These are phyloP conservation scores for Crocodylus rhombifer DNA, from an alignment of 2,797 vertebrate species.

Conservation along the genomic window DNA sequence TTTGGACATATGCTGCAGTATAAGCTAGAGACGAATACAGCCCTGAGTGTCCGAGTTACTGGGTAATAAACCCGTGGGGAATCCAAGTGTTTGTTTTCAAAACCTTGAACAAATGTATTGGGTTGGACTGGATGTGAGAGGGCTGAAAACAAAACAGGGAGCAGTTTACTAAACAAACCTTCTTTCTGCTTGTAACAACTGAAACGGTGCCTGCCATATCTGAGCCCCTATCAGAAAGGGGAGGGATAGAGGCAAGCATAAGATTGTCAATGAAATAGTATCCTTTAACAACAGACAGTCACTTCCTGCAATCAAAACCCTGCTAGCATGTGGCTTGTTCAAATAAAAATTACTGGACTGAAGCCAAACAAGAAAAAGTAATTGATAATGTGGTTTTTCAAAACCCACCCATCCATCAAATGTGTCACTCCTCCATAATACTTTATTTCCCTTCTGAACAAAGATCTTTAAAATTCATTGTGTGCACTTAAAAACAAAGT, in stretches of 20 bases:
- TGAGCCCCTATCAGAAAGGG: constrained; percentile 54
- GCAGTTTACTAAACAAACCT: constrained; percentile 57
- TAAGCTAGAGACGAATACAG: background rate
- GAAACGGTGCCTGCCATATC: constrained; percentile 61
- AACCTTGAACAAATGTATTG: background rate
- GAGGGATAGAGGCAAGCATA: constrained; percentile 55
- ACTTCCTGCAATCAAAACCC: constrained; percentile 78
- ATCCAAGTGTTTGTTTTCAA: background rate
- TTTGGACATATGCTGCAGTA: background rate
- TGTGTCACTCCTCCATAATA: constrained; percentile 76
- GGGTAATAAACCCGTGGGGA: background rate
- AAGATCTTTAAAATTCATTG: constrained; percentile 81
- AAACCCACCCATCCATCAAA: constrained; percentile 76
- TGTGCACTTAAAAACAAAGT: constrained; percentile 79
- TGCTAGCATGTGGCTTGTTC: constrained; percentile 75
- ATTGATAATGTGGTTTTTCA: constrained; percentile 80
- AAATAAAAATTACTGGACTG: constrained; percentile 82
- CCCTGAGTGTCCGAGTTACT: background rate
- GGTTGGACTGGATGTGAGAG: constrained; percentile 45
- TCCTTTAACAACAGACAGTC: constrained; percentile 70
- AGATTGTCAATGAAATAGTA: constrained; percentile 69
- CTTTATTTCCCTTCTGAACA: constrained; percentile 79
- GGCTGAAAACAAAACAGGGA: constrained; percentile 62
- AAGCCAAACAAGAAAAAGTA: constrained; percentile 78
- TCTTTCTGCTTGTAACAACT: constrained; percentile 46